phyloP scores from a whole-genome alignment of 2,888 invertebrate genomes.

The Steinernema scapterisci region DNA sequence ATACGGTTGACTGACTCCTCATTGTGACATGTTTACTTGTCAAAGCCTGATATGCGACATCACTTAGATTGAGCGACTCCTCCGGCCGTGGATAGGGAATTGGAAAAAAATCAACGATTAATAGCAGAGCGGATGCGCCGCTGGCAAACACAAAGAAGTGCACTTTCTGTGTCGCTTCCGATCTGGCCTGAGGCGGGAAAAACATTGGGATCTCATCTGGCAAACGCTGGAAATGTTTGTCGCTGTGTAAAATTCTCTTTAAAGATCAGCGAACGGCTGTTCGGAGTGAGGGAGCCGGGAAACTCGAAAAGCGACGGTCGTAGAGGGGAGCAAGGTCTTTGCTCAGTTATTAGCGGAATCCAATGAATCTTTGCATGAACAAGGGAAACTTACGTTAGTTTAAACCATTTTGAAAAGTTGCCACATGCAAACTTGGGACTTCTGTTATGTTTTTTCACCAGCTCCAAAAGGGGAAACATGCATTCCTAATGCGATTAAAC shows the following conservation, averaged over 20 bases:
- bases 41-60: background rate
- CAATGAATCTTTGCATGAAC: too few relatives aligned
- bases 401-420: too few relatives aligned
- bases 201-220: background rate
- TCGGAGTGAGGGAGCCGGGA: too few relatives aligned
- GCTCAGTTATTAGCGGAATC: too few relatives aligned
- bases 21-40: slow-evolving; percentile 13
- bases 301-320: background rate
- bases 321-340: background rate
- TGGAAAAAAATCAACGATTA: background rate
- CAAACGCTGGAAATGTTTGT: background rate
- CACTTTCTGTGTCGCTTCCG: background rate
- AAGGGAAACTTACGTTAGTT: too few relatives aligned
- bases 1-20: background rate
- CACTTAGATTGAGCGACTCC: background rate
- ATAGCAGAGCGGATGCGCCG: background rate
- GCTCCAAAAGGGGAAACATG: too few relatives aligned
- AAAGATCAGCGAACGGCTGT: background rate
- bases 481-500: too few relatives aligned
- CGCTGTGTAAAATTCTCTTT: background rate
- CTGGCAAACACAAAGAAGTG: background rate
- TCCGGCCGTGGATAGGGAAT: background rate
- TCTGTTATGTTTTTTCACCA: too few relatives aligned
- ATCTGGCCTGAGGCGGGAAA: background rate
- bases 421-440: too few relatives aligned